These are phyloP conservation scores for Brachionus plicatilis DNA, from an alignment of 1,140 invertebrate genomes.

Conservation along the genomic window DNA sequence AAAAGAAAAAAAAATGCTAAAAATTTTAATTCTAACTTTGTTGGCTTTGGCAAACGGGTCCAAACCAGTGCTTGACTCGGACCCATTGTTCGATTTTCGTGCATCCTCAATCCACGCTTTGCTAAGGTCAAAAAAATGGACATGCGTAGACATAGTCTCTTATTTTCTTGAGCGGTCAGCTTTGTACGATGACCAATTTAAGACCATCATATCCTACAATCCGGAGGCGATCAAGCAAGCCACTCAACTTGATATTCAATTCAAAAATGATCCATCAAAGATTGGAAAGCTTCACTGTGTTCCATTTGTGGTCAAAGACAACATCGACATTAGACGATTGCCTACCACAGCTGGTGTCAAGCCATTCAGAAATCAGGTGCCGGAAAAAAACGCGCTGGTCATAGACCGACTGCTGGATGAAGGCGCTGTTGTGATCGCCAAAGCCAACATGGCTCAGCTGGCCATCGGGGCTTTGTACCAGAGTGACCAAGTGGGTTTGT, in stretches of 20 bases:
- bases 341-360: conserved; percentile 19
- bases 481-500: conserved; percentile 24
- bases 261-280: background rate
- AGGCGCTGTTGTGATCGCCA: conserved; percentile 8
- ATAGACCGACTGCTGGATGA: conserved; percentile 3
- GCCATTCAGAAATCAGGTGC: background rate
- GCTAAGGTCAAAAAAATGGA: conserved; percentile 6
- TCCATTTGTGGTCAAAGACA: conserved; percentile 36
- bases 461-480: conserved; percentile 27
- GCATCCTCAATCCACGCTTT: background rate
- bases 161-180: background rate
- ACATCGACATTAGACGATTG: conserved; percentile 11
- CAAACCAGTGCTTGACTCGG: background rate
- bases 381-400: conserved; percentile 10
- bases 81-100: background rate
- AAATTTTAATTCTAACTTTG: background rate
- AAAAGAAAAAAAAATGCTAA: background rate
- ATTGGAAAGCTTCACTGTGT: conserved; percentile 35
- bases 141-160: background rate
- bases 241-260: background rate
- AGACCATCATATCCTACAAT: conserved; percentile 21
- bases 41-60: background rate
- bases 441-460: conserved; percentile 30
- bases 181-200: background rate
- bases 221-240: background rate